Conservation (phyloP, 1,140 invertebrate species). For the Aphelinus atriplicis region DNA sequence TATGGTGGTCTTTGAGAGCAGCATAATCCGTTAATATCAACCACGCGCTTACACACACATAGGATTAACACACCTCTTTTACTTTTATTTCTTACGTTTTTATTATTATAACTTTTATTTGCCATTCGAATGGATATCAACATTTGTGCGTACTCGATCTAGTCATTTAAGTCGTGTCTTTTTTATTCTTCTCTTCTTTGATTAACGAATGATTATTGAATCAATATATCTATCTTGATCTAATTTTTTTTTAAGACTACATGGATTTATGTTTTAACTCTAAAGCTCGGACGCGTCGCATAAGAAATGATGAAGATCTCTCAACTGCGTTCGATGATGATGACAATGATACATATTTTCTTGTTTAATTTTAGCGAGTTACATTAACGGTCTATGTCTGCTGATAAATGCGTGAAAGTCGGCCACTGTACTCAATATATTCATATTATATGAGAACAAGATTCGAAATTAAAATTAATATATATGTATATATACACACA, state of each 20-base stretch:
- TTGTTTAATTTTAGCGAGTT: slow-evolving; percentile 43
- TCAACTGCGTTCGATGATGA: slow-evolving; percentile 28
- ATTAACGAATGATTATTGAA: slow-evolving; percentile 25
- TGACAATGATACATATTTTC: slow-evolving; percentile 24
- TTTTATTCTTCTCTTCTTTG: slow-evolving; percentile 29
- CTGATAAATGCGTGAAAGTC: slow-evolving; percentile 50
- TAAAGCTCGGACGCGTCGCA: slow-evolving; percentile 18
- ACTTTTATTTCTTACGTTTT: slow-evolving; percentile 39
- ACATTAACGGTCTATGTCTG: slow-evolving; percentile 62
- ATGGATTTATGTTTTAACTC: slow-evolving; percentile 36
- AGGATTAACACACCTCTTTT: slow-evolving; percentile 36
- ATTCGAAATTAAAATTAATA: slow-evolving; percentile 64
- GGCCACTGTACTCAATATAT: slow-evolving; percentile 62
- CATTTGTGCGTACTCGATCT: slow-evolving; percentile 48
- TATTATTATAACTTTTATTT: slow-evolving; percentile 36
- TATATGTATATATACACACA: slow-evolving; percentile 33
- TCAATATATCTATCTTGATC: slow-evolving; percentile 30
- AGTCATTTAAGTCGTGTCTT: slow-evolving; percentile 48
- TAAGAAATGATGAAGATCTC: slow-evolving; percentile 35
- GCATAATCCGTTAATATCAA: slow-evolving; percentile 64
- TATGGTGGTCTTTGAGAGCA: slow-evolving; percentile 58
- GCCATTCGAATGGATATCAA: slow-evolving; percentile 40
- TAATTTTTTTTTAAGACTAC: slow-evolving; percentile 30
- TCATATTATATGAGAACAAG: slow-evolving; percentile 58
- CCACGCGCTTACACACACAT: slow-evolving; percentile 34